Conservation (phyloP, 1,140 invertebrate genomes). For the Alviniconcha marisindica region DNA sequence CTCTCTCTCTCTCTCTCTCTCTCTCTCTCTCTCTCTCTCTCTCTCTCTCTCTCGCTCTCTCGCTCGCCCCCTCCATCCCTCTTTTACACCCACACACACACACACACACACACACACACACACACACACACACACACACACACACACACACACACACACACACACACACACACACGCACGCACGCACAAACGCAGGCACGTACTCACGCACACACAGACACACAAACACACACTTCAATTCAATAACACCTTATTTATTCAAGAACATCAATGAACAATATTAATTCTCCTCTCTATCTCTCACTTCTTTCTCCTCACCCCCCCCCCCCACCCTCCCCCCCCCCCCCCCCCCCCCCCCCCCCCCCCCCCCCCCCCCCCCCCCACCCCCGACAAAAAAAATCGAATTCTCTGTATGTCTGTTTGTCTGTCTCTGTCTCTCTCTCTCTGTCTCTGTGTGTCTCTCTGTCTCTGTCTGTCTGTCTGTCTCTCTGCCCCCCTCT, state of each 20-base stretch:
- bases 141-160: not conserved
- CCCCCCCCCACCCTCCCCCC: no score
- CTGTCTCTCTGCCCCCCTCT: no score
- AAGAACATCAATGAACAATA: no score
- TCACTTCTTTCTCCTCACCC: no score
- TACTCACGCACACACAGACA: not conserved
- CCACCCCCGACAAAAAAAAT: not conserved
- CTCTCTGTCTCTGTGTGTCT: no score
- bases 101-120: not conserved
- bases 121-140: not conserved
- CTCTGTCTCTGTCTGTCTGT: no score
- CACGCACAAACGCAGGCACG: not conserved
- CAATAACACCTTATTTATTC: not conserved
- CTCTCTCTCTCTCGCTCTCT: not conserved
- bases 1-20: conserved; percentile 1
- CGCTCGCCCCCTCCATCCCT: not conserved
- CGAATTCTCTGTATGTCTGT: no score
- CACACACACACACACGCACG: not conserved
- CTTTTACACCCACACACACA: not conserved
- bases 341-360: no score
- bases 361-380: no score
- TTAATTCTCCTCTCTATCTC: no score
- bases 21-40: conserved; percentile 8
- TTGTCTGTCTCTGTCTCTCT: no score
- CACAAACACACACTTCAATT: not conserved